Conservation (phyloP, 2,888 invertebrate species). For the Oscheius onirici region DNA sequence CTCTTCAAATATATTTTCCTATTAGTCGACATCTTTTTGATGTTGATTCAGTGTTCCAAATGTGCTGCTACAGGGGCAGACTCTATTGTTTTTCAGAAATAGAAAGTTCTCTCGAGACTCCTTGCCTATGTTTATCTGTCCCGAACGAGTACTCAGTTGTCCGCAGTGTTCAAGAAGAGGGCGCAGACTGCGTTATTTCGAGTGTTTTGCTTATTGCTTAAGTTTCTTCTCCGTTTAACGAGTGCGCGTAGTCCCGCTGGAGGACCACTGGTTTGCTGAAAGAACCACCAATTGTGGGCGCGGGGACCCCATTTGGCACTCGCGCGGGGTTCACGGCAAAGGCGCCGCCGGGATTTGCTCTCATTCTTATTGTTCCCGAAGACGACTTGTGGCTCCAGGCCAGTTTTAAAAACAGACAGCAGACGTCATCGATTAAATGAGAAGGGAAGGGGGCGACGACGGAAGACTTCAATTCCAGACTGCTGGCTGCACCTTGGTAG, state of each 20-base stretch:
- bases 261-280: not conserved
- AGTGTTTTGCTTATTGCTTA: too few relatives aligned
- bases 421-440: slow-evolving; percentile 34
- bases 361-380: slow-evolving; percentile 20
- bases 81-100: not conserved
- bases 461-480: slow-evolving; percentile 14
- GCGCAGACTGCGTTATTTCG: too few relatives aligned
- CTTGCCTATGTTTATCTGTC: not conserved
- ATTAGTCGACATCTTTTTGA: too few relatives aligned
- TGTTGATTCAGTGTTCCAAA: too few relatives aligned
- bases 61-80: too few relatives aligned
- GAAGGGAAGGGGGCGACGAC: slow-evolving; percentile 22
- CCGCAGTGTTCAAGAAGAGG: too few relatives aligned
- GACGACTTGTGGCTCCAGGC: slow-evolving; percentile 26
- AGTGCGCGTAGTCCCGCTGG: not conserved
- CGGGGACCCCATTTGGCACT: not conserved
- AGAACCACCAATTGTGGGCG: slow-evolving; percentile 8
- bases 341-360: slow-evolving; percentile 26
- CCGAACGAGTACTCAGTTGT: too few relatives aligned
- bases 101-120: not conserved
- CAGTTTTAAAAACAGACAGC: slow-evolving; percentile 27
- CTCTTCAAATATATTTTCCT: too few relatives aligned
- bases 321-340: slow-evolving; percentile 4
- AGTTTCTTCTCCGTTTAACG: too few relatives aligned
- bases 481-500: slow-evolving; percentile 14